Conservation (phyloP, 2,113 vertebrate species). For the Recurvirostra avosetta region DNA sequence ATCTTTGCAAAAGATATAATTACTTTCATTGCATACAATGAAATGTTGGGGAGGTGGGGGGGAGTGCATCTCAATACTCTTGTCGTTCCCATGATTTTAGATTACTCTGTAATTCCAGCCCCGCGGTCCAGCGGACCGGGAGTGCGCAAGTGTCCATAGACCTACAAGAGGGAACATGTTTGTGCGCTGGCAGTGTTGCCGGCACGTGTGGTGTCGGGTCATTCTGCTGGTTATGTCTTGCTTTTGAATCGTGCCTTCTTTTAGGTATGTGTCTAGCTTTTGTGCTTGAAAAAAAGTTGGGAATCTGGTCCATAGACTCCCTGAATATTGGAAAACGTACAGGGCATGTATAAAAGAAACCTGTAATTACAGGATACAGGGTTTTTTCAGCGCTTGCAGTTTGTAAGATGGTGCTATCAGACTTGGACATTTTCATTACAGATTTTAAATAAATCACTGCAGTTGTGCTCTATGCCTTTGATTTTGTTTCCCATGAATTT, state of each 20-base stretch:
- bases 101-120: background rate
- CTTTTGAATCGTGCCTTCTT: background rate
- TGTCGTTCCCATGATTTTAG: background rate
- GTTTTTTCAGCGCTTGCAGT: background rate
- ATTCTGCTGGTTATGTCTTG: background rate
- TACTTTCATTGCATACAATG: background rate
- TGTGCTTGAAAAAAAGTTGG: background rate
- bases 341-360: background rate
- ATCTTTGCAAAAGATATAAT: constrained; percentile 23
- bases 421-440: background rate
- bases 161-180: background rate
- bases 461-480: background rate
- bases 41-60: background rate
- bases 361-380: fast-evolving
- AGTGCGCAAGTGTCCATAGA: fast-evolving
- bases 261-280: fast-evolving
- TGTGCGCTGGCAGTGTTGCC: fast-evolving
- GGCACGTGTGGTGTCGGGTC: background rate
- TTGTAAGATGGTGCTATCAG: background rate
- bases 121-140: fast-evolving
- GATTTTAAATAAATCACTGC: background rate
- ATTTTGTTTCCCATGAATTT: background rate
- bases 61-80: background rate
- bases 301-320: fast-evolving
- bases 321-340: fast-evolving